Percentiles rank a stretch among this genome's conserved stretches.
phyloP scores from a whole-genome alignment of 2,888 invertebrate species.

The Catocala fraxini region DNA sequence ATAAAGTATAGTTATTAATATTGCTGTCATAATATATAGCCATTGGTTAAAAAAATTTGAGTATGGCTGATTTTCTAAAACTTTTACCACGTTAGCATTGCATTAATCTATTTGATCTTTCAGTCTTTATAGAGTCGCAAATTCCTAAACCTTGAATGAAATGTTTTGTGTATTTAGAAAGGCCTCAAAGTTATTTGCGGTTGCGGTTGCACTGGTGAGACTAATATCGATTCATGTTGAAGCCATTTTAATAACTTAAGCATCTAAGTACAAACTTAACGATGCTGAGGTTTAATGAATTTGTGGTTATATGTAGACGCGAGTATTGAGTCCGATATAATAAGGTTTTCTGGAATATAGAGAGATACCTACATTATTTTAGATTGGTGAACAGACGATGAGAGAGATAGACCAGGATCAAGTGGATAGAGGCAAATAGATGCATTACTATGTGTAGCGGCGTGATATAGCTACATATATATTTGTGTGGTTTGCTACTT shows the following conservation, averaged over 20 bases:
- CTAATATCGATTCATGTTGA: conserved; percentile 3
- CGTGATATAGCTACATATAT: no score
- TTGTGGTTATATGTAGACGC: neutral
- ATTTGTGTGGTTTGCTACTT: no score
- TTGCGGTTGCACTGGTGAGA: neutral
- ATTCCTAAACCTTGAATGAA: conserved; percentile 3
- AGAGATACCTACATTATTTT: no score
- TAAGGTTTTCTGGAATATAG: no score
- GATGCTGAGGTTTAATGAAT: neutral
- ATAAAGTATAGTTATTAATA: no score
- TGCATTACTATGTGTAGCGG: no score
- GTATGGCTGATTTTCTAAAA: no score
- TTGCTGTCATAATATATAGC: no score
- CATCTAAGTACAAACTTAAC: neutral
- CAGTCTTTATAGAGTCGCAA: neutral
- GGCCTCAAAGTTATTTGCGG: conserved; percentile 7
- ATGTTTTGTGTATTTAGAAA: conserved; percentile 8
- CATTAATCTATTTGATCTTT: neutral
- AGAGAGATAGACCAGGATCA: no score
- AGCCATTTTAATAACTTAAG: conserved; percentile 3
- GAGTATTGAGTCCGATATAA: neutral
- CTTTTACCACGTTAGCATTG: neutral
- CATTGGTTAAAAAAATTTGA: no score
- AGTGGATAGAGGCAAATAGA: no score
- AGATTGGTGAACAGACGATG: no score